Evolutionary conservation across 2,888 invertebrate genomes (phyloP), one percentile per base, ranked within the genome.

Genomic region (Clostera curtula): DNA sequence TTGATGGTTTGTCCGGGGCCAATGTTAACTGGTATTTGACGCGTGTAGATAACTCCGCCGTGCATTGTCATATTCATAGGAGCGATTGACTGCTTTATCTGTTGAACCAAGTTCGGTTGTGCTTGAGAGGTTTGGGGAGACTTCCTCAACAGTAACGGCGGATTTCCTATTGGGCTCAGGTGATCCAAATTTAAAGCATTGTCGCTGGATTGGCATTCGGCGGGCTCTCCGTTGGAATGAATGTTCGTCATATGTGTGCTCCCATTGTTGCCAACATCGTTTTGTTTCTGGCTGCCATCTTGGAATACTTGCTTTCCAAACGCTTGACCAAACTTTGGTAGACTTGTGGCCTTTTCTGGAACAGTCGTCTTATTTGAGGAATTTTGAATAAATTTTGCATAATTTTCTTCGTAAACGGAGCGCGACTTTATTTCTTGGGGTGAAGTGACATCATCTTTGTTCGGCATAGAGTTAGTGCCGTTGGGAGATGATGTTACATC

Each of bases 291-390:
- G 22, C 38, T 60, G 1, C 60, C 68, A 20, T 85, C 84, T 63
- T 79, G 87, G 56, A 85, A 91, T 21, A 89, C 88, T 22, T 89
- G 87, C 66, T 91, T 91, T 1, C 92, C 91, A 61, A 92, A 92
- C 0, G 90, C 92, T 68, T 92, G 92, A 56, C 91, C 91, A 58
- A 92, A 92, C 66, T 92, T 92, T 2, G 92, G 92, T 33, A 92
- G 70, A 27, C 86, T 82, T 5, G 85, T 84, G 4, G 74, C 60
- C 47, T 83, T 80, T 50, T 86, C 86, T 19, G 63, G 46, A 24
- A 49, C 39, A 5, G 57, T 27, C 11, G 64, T 50, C 52, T 77
- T 77, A 17, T 53, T 61, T 14, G 71, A 64, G 0, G 75, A 65
- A 29, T 66, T 74, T 49, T 86, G 85, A 39, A 85, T 79, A 48